phyloP scores from a whole-genome alignment of 2,797 vertebrate genomes.

The Malacoraja senta region DNA sequence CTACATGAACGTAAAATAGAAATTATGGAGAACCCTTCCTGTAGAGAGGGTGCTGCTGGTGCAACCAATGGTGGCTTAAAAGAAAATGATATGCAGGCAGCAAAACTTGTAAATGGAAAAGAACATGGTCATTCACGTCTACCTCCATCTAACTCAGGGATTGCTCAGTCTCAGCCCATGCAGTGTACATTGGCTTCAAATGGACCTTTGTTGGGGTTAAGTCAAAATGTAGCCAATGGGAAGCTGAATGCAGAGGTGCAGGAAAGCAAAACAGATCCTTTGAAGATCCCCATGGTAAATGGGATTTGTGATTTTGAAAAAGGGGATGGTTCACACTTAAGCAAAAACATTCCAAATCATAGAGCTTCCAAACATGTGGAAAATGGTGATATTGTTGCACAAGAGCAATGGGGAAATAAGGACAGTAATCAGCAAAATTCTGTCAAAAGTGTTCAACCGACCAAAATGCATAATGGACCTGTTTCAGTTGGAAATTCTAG shows the following conservation, averaged over 20 bases:
- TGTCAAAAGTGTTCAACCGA: constrained; percentile 94
- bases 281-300: constrained; percentile 88
- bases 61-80: constrained; percentile 87
- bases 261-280: constrained; percentile 68
- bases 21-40: constrained; percentile 97
- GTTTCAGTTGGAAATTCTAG: constrained; percentile 67
- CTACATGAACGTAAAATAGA: constrained; percentile 95
- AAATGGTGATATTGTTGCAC: constrained; percentile 84
- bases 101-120: constrained; percentile 93
- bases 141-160: constrained; percentile 99
- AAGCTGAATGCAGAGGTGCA: constrained; percentile 65
- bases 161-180: constrained; percentile 77
- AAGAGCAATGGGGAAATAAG: constrained; percentile 70
- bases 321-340: constrained; percentile 78
- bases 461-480: constrained; percentile 90
- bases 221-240: constrained; percentile 73
- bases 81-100: constrained; percentile 67
- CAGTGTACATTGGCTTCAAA: constrained; percentile 76
- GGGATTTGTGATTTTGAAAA: constrained; percentile 97
- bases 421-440: constrained; percentile 84
- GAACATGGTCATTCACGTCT: constrained; percentile 92
- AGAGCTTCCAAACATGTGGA: constrained; percentile 98
- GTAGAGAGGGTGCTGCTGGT: constrained; percentile 73
- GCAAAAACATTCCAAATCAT: constrained; percentile 99
- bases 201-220: constrained; percentile 75